Base-by-base conservation (phyloP, 2,888 invertebrate genomes). In the Cabera pusaria region DNA sequence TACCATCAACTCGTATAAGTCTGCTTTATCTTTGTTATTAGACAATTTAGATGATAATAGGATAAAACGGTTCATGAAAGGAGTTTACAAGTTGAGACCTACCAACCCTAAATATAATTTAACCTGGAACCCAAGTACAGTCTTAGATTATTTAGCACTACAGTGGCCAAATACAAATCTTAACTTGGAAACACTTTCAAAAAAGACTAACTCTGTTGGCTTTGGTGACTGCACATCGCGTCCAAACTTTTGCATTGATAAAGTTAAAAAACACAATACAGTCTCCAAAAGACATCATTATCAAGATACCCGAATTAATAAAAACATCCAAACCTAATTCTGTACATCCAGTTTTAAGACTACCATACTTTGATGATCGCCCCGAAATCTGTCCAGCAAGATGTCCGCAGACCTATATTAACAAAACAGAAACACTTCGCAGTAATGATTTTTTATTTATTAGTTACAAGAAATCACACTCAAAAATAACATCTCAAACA, bases 51-150 rank as follows among this genome's bases (percentile, higher is more conserved):
- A 43, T 18, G 34, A 40, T 24, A 12, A 37, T 8, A 7, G 12
- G 18, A 5, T 44, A 5, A 21, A 27, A 18, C 29, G 34, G 1
- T 48, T 48, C 19, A 37, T 40, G 12, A 44, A 40, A 26, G 43
- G 42, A 3, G 22, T 39, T 9, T 43, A 20, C 14, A 36, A 19
- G 27, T 8, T 36, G 19, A 35, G 35, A 2, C 46, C 46, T 5
- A 35, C 17, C 4, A 23, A 18, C 1, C 32, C 39, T 1, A 44
- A 40, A 32, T 48, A 40, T 9, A 18, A 31, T 3, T 1, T 9
- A 1, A 21, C 29, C 1, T 47, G 47, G 47, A 29, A 43, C 7
- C 25, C 33, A 1, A 17, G 7, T 6, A 29, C 33, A 6, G 43
- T 47, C 5, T 23, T 44, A 6, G 7, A 16, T 2, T 32, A 36